Evolutionary conservation across 2,888 invertebrate genomes (phyloP), one percentile per base, ranked within the genome.

Genomic region (Xylota sylvarum): DNA sequence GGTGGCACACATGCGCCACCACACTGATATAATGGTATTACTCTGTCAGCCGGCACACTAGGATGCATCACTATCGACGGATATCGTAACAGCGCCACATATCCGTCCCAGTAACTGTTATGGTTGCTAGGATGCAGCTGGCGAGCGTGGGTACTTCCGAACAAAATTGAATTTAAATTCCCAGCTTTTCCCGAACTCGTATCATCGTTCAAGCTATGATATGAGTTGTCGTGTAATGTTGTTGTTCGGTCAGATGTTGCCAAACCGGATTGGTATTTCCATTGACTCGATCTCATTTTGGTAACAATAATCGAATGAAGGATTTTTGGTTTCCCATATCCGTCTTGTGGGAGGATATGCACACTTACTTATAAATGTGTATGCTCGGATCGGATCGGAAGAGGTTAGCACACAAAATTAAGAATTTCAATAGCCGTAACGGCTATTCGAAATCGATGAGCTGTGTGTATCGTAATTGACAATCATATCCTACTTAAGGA

Each of bases 121-220:
- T 46, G 40, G 35, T 58, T 35, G 12, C 56, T 23, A 12, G 70
- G n/a, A 48, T 46, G 30, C 55, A 27, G 10, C 50, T 67, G 17
- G 5, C 6, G 10, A 43, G 50, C 17, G 14, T 50, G 48, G 32
- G 58, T 52, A 40, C 48, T 19, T 73, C 43, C 62, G 43, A 14
- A 30, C 23, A 43, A 65, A 65, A 74, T 65, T 56, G 52, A 65
- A 74, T 74, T 74, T 55, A 55, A 60, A 35, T 64, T 64, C 43
- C 10, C 55, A 35, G 46, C 10, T 37, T 56, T 62, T 64, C 35
- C 56, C 23, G 32, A 48, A 65, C 48, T 50, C 55, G 3, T 46
- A 7, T 6, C 30, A 23, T 50, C 48, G 30, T 10, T n/a, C 19
- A 46, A 56, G 37, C 14, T 55, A 23, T 37, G 27, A 10, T n/a